A percentile compares a stretch with the other conserved stretches of the same genome.
Evolutionary conservation across 2,797 vertebrate species (phyloP).

Genomic region (Enteromius trimaculatus): DNA sequence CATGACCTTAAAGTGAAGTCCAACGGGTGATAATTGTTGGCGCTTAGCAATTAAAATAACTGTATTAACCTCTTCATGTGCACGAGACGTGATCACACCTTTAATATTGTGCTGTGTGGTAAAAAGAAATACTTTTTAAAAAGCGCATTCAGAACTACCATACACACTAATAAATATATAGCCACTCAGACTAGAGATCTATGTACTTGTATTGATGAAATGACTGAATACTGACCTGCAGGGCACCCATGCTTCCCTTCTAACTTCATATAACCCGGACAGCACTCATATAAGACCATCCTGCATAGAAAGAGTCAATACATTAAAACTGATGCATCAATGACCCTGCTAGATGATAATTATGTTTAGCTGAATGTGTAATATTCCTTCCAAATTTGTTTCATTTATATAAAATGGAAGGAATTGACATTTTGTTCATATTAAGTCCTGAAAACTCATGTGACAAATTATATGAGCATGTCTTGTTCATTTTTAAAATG

Average conservation of each 20-base stretch:
- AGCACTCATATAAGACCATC: slow-evolving; percentile 90
- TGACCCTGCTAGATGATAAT: not conserved
- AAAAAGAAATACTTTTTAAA: not conserved
- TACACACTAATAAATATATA: not conserved
- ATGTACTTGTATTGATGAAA: not conserved
- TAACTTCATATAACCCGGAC: slow-evolving; percentile 93
- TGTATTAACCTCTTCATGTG: not conserved
- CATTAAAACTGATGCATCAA: not conserved
- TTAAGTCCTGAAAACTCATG: not conserved
- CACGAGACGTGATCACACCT: not conserved
- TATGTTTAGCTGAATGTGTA: not conserved
- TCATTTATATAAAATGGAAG: not conserved
- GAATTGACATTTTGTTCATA: not conserved
- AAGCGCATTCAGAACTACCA: not conserved
- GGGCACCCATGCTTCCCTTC: slow-evolving; percentile 89
- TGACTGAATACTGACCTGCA: slow-evolving; percentile 81
- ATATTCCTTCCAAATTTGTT: not conserved
- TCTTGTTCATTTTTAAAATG: not conserved
- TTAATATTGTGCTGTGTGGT: not conserved
- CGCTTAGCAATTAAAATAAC: not conserved
- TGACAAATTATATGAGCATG: not conserved
- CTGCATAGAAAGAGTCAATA: slow-evolving; percentile 66
- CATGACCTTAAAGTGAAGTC: slow-evolving; percentile 1
- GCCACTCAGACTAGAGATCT: not conserved
- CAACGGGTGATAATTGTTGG: not conserved